Base-by-base conservation (phyloP, 2,888 invertebrate genomes). In the Myopa testacea region DNA sequence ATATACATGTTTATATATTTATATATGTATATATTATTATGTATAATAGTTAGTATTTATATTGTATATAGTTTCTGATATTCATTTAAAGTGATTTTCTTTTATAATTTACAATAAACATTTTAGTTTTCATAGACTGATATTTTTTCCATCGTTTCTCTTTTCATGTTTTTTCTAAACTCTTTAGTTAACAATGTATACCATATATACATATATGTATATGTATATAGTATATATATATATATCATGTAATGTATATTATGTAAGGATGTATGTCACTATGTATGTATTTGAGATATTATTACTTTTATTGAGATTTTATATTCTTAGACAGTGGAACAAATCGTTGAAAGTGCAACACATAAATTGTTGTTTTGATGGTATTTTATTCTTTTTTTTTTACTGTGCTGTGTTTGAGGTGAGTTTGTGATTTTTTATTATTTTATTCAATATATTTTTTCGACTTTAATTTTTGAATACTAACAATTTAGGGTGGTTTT, bases 21-120 rank as follows among this genome's bases (percentile, higher is more conserved):
- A 72, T 60, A 26, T 60, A 10, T 50, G 6, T 73, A 45, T 73
- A 45, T 62, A 45, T 60, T 71, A 71, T 71, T n/a, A 37, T 71
- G 19, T 71, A 14, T 70, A 58, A 55, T n/a, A 55, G 26, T 52
- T 52, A 52, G 45, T 74, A 74, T 74, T 67, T 67, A 14, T 38
- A 55, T 10, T n/a, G 10, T 45, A 45, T 45, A 45, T 45, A 45
- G 45, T 45, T 6, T 45, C 4, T 45, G 45, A 45, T 45, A 45
- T 45, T 45, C n/a, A 62, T 40, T 58, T 72, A 10, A 19, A 40
- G 19, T 26, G 55, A 3, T 45, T 45, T 8, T 8, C 16, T 5
- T 40, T 73, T 62, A 26, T 62, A 73, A 73, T 62, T 16, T 74
- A 74, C 74, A 74, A 52, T n/a, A 52, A 63, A 65, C n/a, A n/a